These are phyloP conservation scores for Montipora sp. DNA, from an alignment of 64 coral and sea anemone species.

Conservation along the genomic window DNA sequence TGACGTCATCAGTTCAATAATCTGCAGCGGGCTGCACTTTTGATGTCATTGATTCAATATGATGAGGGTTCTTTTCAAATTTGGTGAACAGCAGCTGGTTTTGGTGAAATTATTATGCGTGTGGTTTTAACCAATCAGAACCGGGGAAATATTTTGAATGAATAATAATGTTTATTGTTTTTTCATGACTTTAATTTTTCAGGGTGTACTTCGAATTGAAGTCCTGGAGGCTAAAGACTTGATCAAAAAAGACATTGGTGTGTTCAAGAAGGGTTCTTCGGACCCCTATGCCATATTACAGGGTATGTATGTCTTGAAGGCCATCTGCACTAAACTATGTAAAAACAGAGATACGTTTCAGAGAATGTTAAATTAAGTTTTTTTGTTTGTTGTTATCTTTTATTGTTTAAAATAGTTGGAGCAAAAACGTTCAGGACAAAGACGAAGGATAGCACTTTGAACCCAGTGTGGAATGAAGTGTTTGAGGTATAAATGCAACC, in stretches of 20 bases:
- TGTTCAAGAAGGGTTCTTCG: conserved; percentile 94
- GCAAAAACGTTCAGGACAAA: conserved; percentile 91
- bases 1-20: too few species aligned
- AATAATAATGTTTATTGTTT: too few species aligned
- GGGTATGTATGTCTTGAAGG: conserved; percentile 35
- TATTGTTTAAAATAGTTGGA: conserved; percentile 65
- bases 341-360: too few species aligned
- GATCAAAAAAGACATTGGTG: conserved; percentile 91
- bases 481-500: conserved; percentile 81
- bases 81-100: too few species aligned
- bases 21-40: too few species aligned
- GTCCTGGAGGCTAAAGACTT: conserved; percentile 94
- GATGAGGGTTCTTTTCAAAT: too few species aligned
- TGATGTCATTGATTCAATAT: too few species aligned
- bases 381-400: neutral
- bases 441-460: conserved; percentile 87
- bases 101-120: too few species aligned
- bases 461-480: conserved; percentile 94
- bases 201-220: conserved; percentile 95
- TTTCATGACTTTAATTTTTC: too few species aligned
- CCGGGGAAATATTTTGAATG: too few species aligned
- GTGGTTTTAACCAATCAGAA: too few species aligned
- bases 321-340: neutral
- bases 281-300: conserved; percentile 93
- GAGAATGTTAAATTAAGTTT: neutral